Percentiles rank a stretch among this genome's conserved stretches.
Conservation (phyloP, 2,113 vertebrate genomes). For the Chaetorhynchus papuensis region DNA sequence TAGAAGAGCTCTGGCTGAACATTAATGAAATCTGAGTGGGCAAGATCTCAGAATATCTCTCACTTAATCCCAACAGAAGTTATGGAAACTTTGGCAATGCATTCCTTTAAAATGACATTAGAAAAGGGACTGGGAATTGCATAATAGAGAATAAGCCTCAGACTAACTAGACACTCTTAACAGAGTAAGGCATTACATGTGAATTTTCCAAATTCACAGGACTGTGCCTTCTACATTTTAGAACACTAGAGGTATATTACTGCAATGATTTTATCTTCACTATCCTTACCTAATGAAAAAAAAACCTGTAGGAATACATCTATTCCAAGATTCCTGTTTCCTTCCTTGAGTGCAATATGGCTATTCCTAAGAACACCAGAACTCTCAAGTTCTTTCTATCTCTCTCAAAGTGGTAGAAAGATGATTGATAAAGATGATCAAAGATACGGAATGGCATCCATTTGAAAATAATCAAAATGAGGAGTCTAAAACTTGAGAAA, state of each 20-base stretch:
- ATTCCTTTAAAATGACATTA: background rate
- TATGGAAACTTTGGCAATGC: background rate
- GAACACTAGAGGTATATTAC: background rate
- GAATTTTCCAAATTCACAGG: background rate
- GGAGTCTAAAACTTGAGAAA: background rate
- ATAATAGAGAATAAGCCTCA: background rate
- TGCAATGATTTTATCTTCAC: background rate
- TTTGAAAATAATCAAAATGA: background rate
- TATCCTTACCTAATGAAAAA: background rate
- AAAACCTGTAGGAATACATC: fast-evolving
- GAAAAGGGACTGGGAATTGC: background rate
- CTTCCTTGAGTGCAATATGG: background rate
- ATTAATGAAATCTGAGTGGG: background rate
- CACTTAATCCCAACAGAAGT: background rate
- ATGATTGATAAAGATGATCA: background rate
- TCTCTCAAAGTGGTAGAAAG: background rate
- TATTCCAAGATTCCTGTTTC: background rate
- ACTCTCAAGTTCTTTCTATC: background rate
- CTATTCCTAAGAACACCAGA: background rate
- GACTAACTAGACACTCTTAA: background rate
- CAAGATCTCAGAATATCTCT: background rate
- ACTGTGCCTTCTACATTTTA: background rate
- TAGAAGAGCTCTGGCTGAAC: background rate
- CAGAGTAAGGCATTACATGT: background rate
- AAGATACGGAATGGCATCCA: background rate